phyloP scores from a whole-genome alignment of 2,113 vertebrate species.

The Eleginops maclovinus region DNA sequence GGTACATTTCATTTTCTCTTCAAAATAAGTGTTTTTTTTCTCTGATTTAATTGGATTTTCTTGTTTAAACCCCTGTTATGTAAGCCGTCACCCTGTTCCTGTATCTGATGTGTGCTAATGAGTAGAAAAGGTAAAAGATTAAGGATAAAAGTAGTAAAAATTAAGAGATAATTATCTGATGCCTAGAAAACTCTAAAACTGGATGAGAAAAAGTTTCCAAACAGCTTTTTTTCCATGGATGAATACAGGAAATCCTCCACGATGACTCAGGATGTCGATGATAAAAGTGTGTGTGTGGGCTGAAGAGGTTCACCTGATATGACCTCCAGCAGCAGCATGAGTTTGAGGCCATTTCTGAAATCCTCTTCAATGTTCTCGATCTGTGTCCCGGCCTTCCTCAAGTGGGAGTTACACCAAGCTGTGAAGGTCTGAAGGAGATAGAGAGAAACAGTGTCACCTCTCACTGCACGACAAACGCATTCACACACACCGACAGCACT shows the following conservation, averaged over 20 bases:
- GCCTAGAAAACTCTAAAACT: no score
- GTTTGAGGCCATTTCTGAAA: conserved; percentile 93
- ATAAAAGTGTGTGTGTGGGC: not conserved
- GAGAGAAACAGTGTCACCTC: not conserved
- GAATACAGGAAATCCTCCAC: not conserved
- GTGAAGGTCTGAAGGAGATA: conserved; percentile 88
- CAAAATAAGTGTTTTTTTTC: no score
- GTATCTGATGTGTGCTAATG: no score
- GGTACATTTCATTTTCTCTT: no score
- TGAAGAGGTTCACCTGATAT: conserved; percentile 87
- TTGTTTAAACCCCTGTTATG: no score
- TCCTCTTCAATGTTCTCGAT: conserved; percentile 95
- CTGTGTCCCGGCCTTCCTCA: conserved; percentile 93
- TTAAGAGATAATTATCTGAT: no score
- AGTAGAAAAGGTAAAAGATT: no score
- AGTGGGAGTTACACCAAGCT: conserved; percentile 95
- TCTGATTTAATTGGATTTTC: no score
- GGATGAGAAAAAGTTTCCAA: not conserved
- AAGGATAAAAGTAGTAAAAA: no score
- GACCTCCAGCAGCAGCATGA: conserved; percentile 94
- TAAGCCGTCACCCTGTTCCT: no score
- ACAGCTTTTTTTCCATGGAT: not conserved
- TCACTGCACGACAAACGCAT: not conserved
- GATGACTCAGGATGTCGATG: not conserved
- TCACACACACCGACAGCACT: conserved; percentile 12